phyloP scores from a whole-genome alignment of 2,888 invertebrate species.

The Crematogaster levior region DNA sequence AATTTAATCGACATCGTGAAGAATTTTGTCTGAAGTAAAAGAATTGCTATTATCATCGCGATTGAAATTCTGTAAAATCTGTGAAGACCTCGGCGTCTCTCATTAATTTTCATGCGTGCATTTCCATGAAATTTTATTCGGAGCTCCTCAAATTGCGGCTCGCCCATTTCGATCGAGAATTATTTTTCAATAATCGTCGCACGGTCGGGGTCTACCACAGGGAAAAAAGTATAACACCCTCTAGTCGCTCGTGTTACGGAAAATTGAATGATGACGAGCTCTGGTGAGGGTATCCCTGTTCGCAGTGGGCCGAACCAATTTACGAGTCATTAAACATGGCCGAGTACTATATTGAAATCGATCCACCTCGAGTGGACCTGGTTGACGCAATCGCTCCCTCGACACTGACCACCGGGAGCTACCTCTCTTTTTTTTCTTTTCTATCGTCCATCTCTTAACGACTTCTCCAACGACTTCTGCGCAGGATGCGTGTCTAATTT shows the following conservation, averaged over 20 bases:
- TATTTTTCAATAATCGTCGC: constrained; percentile 60
- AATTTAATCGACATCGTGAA: not conserved
- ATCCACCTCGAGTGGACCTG: constrained; percentile 57
- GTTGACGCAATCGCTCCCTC: constrained; percentile 44
- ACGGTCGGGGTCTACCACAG: not conserved
- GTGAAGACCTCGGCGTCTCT: not conserved
- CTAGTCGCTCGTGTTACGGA: constrained; percentile 62
- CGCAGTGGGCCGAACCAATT: constrained; percentile 70
- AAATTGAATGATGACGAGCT: constrained; percentile 69
- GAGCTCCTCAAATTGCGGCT: constrained; percentile 34
- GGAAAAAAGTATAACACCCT: constrained; percentile 11
- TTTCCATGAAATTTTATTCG: constrained; percentile 41
- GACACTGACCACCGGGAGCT: constrained; percentile 44
- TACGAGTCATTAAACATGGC: constrained; percentile 77
- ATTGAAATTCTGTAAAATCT: not conserved
- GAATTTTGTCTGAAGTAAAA: not conserved
- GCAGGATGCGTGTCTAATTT: constrained; percentile 64
- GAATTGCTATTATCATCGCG: not conserved
- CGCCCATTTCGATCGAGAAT: constrained; percentile 21
- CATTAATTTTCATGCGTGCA: constrained; percentile 19
- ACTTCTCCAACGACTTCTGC: constrained; percentile 14
- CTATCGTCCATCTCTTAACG: constrained; percentile 23
- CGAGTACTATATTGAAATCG: constrained; percentile 71
- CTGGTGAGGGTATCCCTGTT: constrained; percentile 37
- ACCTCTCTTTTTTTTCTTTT: not conserved